Conservation (phyloP, 2,113 vertebrate genomes). For the Solenodon paradoxus region DNA sequence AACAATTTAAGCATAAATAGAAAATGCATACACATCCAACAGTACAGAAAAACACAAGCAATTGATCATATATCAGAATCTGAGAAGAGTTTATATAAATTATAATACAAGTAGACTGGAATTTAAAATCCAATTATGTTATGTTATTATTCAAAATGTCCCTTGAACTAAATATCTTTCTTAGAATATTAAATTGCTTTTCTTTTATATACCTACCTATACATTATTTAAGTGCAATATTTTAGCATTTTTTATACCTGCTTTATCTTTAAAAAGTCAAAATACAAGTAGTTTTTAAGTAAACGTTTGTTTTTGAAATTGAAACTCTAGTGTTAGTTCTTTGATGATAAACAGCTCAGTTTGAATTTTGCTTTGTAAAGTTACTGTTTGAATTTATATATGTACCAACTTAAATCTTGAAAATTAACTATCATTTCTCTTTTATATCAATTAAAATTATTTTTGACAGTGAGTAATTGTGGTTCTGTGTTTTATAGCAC, state of each 20-base stretch:
- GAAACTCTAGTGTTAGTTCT: background rate
- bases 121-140: background rate
- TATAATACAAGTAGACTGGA: background rate
- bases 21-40: background rate
- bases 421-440: constrained; percentile 4
- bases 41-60: background rate
- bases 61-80: background rate
- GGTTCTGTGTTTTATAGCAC: background rate
- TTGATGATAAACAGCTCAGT: background rate
- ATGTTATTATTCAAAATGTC: background rate
- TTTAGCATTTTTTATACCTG: background rate
- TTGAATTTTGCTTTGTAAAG: background rate
- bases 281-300: background rate
- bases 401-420: constrained; percentile 41
- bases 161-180: background rate
- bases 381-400: background rate
- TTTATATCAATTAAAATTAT: background rate
- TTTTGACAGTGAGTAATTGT: constrained; percentile 23
- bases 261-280: background rate
- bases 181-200: background rate
- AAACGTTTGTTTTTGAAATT: background rate
- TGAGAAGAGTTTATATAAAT: background rate
- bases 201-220: background rate
- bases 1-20: background rate
- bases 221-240: background rate